Evolutionary conservation across 1,140 invertebrate species (phyloP).

Genomic region (Cydia amplana): DNA sequence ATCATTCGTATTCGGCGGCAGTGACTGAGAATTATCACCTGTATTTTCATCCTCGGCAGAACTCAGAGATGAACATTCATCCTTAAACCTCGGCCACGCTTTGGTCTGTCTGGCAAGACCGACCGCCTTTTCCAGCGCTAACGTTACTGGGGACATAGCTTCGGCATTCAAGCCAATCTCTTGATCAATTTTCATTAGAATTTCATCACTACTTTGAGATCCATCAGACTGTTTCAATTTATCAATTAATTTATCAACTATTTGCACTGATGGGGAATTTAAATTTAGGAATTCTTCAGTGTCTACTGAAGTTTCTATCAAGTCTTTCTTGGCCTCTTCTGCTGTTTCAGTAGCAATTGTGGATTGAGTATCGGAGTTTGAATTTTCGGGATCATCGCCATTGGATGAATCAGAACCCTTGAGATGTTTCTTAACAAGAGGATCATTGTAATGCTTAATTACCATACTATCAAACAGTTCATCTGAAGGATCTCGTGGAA

Average conservation of each 20-base stretch:
- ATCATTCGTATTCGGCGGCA: neutral
- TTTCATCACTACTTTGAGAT: conserved; percentile 13
- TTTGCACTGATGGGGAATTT: neutral
- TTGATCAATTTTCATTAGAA: conserved; percentile 17
- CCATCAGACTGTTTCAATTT: conserved; percentile 6
- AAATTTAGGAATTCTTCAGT: conserved; percentile 10
- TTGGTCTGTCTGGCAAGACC: conserved; percentile 2
- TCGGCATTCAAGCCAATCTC: conserved; percentile 1
- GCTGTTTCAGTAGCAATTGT: conserved; percentile 1
- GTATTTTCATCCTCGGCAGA: conserved; percentile 1
- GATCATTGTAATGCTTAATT: conserved; percentile 14
- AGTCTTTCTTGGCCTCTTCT: conserved; percentile 3
- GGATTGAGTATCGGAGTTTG: conserved; percentile 1
- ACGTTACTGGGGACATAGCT: conserved; percentile 7
- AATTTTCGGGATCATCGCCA: neutral
- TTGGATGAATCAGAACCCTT: conserved; percentile 9
- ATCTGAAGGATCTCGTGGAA: neutral
- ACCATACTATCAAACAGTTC: conserved; percentile 15
- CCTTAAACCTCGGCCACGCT: neutral
- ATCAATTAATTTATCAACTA: conserved; percentile 7
- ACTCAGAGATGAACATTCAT: conserved; percentile 2
- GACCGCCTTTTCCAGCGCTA: neutral
- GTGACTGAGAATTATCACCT: neutral
- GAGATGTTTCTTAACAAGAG: conserved; percentile 10
- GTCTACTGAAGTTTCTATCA: conserved; percentile 2